Conservation (phyloP, 2,888 invertebrate species). For the Serripes groenlandicus region DNA sequence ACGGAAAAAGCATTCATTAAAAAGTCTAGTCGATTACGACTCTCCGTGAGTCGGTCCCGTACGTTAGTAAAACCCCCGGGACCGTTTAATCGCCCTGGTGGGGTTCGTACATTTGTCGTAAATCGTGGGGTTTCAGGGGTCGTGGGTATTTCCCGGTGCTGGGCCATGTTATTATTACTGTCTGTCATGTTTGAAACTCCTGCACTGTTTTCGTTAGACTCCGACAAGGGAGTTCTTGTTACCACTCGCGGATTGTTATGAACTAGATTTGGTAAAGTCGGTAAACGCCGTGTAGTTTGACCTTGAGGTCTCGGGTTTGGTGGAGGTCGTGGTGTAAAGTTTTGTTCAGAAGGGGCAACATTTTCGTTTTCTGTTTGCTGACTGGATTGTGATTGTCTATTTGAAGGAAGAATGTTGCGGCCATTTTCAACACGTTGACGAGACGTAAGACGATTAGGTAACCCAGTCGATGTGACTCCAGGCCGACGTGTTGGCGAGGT, state of each 20-base stretch:
- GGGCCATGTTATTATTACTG: conserved; percentile 46
- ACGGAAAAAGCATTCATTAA: conserved; percentile 78
- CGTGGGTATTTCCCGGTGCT: neutral
- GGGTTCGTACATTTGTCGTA: conserved; percentile 14
- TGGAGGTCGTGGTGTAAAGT: conserved; percentile 66
- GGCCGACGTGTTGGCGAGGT: conserved; percentile 51
- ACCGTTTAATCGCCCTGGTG: conserved; percentile 26
- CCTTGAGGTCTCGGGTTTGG: conserved; percentile 60
- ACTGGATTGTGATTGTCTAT: neutral
- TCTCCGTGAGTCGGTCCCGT: conserved; percentile 78
- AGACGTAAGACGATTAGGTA: conserved; percentile 50
- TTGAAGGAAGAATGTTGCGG: conserved; percentile 3
- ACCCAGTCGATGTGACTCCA: conserved; percentile 44
- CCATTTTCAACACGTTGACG: conserved; percentile 62
- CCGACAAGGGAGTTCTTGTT: neutral
- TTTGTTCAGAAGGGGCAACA: neutral
- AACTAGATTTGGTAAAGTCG: conserved; percentile 71
- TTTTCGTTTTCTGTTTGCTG: conserved; percentile 13
- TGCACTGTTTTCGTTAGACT: conserved; percentile 23
- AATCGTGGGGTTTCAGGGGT: conserved; percentile 26
- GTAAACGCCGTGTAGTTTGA: conserved; percentile 63
- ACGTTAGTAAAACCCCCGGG: conserved; percentile 67
- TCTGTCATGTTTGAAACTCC: conserved; percentile 26
- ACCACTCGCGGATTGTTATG: conserved; percentile 45
- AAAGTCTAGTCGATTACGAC: conserved; percentile 76